Evolutionary conservation across 64 coral and sea anemone species (phyloP).

Genomic region (Platygyra sinensis): DNA sequence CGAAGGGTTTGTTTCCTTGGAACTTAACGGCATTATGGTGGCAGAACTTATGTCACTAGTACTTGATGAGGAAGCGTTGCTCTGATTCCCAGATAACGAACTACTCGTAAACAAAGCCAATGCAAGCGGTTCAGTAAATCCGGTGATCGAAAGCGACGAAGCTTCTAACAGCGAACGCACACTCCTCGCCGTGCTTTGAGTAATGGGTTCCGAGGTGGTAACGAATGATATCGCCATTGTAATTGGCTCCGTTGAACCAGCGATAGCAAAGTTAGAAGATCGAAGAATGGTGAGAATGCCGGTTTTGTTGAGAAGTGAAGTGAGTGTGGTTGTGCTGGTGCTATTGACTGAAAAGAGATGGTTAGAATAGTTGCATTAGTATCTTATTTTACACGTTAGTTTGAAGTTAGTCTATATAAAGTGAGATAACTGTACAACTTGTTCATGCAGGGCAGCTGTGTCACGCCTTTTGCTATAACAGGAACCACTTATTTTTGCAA

Average conservation of each 20-base stretch:
- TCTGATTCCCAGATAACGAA: constrained; percentile 13
- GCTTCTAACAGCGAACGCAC: constrained; percentile 7
- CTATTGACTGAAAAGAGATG: constrained; percentile 29
- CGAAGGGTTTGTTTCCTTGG: neutral
- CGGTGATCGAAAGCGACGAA: constrained; percentile 15
- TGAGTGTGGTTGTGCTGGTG: constrained; percentile 16
- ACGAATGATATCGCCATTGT: constrained; percentile 20
- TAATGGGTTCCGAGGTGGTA: neutral
- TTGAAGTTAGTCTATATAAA: neutral
- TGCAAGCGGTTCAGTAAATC: constrained; percentile 17
- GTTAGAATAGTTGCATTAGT: neutral
- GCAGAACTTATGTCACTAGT: neutral
- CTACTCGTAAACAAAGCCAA: constrained; percentile 28
- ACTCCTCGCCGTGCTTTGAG: neutral
- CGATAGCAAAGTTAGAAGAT: constrained; percentile 19
- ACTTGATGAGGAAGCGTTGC: constrained; percentile 9
- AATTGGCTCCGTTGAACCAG: constrained; percentile 32
- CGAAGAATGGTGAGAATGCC: constrained; percentile 23
- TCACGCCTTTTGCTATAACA: no score
- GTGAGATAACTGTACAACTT: neutral
- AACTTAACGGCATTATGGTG: neutral
- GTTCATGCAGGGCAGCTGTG: neutral
- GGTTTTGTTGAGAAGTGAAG: constrained; percentile 8
- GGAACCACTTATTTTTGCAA: no score
- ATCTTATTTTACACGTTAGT: neutral